These are phyloP conservation scores for Cataglyphis rosenhaueri DNA, from an alignment of 2,888 invertebrate species.

Conservation along the genomic window DNA sequence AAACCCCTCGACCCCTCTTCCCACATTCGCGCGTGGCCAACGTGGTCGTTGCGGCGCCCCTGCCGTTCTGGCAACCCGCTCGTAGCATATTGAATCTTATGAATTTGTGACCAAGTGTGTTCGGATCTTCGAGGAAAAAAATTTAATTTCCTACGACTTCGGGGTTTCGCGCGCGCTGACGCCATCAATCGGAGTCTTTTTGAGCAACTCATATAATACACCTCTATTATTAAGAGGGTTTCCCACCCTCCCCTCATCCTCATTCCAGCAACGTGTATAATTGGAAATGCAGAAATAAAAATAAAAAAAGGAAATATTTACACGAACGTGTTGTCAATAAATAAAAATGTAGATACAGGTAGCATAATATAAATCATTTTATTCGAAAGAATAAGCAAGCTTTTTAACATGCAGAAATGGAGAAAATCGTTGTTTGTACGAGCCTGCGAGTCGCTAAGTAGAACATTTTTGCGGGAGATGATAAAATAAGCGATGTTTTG, in stretches of 20 bases:
- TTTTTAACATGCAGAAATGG: background rate
- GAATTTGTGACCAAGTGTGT: slow-evolving; percentile 80
- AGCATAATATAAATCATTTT: background rate
- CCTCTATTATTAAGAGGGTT: background rate
- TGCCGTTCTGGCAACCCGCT: slow-evolving; percentile 69
- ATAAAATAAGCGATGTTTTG: slow-evolving; percentile 48
- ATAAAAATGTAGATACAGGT: background rate
- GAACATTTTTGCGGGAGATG: slow-evolving; percentile 12
- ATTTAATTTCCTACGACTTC: slow-evolving; percentile 83
- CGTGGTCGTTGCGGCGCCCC: slow-evolving; percentile 62
- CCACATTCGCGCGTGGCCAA: slow-evolving; percentile 52
- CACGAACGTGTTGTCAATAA: background rate
- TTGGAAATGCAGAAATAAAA: background rate
- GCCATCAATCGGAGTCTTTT: slow-evolving; percentile 50
- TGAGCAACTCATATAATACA: background rate
- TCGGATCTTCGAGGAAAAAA: slow-evolving; percentile 76
- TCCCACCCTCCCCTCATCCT: too few species aligned
- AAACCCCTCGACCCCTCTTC: slow-evolving; percentile 60
- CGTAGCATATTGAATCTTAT: slow-evolving; percentile 84
- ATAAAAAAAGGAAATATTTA: background rate
- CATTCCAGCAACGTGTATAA: background rate
- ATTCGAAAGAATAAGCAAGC: background rate
- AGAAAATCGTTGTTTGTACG: background rate
- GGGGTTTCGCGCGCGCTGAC: slow-evolving; percentile 74
- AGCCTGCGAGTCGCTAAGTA: slow-evolving; percentile 22